phyloP scores from a whole-genome alignment of 2,113 vertebrate species.

The Probosciger aterrimus region DNA sequence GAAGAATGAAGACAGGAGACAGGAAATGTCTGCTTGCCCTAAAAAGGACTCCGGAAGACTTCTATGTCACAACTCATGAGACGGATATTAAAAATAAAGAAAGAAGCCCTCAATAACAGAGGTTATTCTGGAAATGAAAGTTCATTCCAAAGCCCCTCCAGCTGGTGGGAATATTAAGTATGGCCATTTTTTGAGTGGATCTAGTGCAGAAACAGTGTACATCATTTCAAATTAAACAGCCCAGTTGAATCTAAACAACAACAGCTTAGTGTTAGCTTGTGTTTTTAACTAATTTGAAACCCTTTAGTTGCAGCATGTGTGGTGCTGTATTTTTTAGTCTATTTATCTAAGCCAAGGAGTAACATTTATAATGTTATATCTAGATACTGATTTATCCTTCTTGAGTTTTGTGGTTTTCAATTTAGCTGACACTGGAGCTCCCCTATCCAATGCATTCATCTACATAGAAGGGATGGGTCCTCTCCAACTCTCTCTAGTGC shows the following conservation, averaged over 20 bases:
- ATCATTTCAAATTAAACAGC: background rate
- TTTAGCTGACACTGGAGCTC: background rate
- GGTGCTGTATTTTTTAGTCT: background rate
- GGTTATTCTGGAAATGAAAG: background rate
- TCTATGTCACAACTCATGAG: background rate
- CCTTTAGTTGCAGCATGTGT: background rate
- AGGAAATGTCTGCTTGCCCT: background rate
- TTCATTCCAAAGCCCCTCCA: background rate
- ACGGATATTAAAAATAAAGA: background rate
- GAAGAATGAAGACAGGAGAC: background rate
- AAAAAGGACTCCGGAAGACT: background rate
- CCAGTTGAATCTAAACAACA: background rate
- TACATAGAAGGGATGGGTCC: background rate
- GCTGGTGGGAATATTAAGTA: background rate
- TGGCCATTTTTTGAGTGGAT: background rate
- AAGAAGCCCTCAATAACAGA: background rate
- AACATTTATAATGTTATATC: background rate
- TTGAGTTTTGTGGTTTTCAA: background rate
- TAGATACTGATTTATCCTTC: background rate
- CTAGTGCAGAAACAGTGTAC: background rate
- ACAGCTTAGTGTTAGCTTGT: background rate
- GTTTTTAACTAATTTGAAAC: background rate
- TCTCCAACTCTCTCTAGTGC: background rate
- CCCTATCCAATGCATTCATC: background rate
- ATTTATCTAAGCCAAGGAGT: background rate